Evolutionary conservation across 2,113 vertebrate genomes (phyloP).

Genomic region (Potamarius usumacintae): DNA sequence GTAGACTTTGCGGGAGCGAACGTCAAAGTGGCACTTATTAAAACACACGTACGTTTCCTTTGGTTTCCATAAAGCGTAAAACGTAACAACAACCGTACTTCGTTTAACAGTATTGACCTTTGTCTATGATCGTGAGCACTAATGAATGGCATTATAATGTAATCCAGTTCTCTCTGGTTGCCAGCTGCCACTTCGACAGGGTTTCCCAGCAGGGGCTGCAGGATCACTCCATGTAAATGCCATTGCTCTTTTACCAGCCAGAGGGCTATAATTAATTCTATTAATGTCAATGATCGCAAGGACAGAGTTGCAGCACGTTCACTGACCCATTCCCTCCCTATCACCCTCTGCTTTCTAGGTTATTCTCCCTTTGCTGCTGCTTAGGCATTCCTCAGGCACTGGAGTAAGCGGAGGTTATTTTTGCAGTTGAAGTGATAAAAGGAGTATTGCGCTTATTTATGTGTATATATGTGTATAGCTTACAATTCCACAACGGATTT

Average conservation of each 20-base stretch:
- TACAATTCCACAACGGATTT: slow-evolving; percentile 38
- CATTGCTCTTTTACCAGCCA: slow-evolving; percentile 61
- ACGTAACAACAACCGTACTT: slow-evolving; percentile 10
- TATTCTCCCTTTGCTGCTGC: slow-evolving; percentile 33
- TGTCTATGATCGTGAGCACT: slow-evolving; percentile 16
- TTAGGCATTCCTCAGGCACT: slow-evolving; percentile 29
- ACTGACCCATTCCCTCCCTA: slow-evolving; percentile 48
- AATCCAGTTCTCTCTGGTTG: slow-evolving; percentile 34
- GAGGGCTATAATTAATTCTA: slow-evolving; percentile 67
- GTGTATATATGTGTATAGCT: slow-evolving; percentile 11
- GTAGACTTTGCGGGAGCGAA: not conserved
- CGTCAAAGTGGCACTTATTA: not conserved
- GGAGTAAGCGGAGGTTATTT: slow-evolving; percentile 42
- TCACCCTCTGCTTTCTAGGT: slow-evolving; percentile 51
- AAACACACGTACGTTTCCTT: not conserved
- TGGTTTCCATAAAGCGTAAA: not conserved
- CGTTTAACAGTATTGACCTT: slow-evolving; percentile 38
- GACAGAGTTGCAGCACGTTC: slow-evolving; percentile 61
- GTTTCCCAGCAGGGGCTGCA: slow-evolving; percentile 48
- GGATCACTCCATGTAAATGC: slow-evolving; percentile 67
- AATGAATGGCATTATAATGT: slow-evolving; percentile 42
- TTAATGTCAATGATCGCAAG: slow-evolving; percentile 68
- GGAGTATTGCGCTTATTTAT: slow-evolving; percentile 6
- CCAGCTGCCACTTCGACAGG: slow-evolving; percentile 50
- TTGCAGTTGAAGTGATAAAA: slow-evolving; percentile 40